Evolutionary conservation across 2,113 vertebrate species (phyloP).

Genomic region (Perca schrenkii): DNA sequence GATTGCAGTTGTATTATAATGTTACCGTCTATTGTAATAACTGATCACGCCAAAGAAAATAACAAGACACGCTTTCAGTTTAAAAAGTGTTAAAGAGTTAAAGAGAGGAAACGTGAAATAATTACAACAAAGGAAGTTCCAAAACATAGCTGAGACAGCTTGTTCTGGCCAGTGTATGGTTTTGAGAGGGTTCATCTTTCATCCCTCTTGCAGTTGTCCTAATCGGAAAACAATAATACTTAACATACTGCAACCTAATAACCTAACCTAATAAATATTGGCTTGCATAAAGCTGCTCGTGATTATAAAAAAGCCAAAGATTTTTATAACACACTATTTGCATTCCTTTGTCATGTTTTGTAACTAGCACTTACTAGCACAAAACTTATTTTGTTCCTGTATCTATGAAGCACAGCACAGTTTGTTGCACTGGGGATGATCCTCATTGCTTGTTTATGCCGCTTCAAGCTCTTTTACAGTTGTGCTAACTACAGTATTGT

Average conservation of each 20-base stretch:
- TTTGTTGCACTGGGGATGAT: not conserved
- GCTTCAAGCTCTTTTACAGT: conserved; percentile 3
- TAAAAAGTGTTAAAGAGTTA: not conserved
- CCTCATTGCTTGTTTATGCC: not conserved
- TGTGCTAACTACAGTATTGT: not conserved
- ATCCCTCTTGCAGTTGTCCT: conserved; percentile 45
- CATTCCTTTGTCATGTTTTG: not conserved
- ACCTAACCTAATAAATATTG: not conserved
- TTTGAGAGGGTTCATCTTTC: conserved; percentile 22
- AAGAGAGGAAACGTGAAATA: too few species aligned
- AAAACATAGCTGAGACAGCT: conserved; percentile 19
- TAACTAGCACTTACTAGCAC: not conserved
- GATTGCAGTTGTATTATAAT: not conserved
- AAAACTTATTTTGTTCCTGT: too few species aligned
- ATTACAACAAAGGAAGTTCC: conserved; percentile 34
- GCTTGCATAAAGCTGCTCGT: not conserved
- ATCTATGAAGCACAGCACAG: not conserved
- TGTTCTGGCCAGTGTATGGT: conserved; percentile 5
- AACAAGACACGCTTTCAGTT: not conserved
- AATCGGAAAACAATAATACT: conserved; percentile 15
- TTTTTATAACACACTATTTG: not conserved
- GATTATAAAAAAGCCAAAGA: not conserved
- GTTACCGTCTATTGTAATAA: not conserved
- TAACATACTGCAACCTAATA: not conserved
- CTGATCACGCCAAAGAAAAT: not conserved